Base-by-base conservation (phyloP, 2,888 invertebrate species). In the Mechanitis messenoides region DNA sequence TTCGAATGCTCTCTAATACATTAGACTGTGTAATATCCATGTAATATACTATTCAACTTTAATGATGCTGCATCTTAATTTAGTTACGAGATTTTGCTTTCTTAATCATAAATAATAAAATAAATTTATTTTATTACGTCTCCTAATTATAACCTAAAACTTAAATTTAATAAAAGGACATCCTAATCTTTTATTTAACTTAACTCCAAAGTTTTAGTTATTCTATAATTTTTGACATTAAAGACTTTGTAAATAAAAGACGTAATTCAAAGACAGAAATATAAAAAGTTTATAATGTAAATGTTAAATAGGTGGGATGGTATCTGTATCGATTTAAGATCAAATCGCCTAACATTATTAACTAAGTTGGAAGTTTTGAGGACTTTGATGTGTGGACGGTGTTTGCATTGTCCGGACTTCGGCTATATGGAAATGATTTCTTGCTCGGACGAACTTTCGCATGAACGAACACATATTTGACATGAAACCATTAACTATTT, bases 391-490 rank as follows among this genome's bases (percentile, higher is more conserved):
- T 83, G 82, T 81, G 84, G 81, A 78, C 77, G 74, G 73, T 84
- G 87, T 87, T 86, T 85, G 81, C 80, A 74, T 76, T 77, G 82
- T 79, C 80, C 81, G 82, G 80, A 74, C 75, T 74, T 50, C n/a
- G 11, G 31, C 28, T 50, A 77, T 82, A 84, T 87, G 85, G 85
- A 86, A 87, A 87, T 87, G 74, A 87, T 88, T 88, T 87, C 86
- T 85, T 86, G 83, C 82, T 81, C 73, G 80, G 76, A 63, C 74
- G 78, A 84, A 83, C 84, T 86, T 85, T 76, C 79, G 81, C 83
- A 77, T 78, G 77, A 81, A 79, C 78, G 81, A 71, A 76, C 84
- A 87, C 86, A 87, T 87, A 87, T 87, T 87, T 85, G 81, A 82
- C 71, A 75, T 75, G 77, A 81, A 84, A 83, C 80, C 83, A 75